Conservation (phyloP, 2,113 vertebrate species). For the Rattus norvegicus region DNA sequence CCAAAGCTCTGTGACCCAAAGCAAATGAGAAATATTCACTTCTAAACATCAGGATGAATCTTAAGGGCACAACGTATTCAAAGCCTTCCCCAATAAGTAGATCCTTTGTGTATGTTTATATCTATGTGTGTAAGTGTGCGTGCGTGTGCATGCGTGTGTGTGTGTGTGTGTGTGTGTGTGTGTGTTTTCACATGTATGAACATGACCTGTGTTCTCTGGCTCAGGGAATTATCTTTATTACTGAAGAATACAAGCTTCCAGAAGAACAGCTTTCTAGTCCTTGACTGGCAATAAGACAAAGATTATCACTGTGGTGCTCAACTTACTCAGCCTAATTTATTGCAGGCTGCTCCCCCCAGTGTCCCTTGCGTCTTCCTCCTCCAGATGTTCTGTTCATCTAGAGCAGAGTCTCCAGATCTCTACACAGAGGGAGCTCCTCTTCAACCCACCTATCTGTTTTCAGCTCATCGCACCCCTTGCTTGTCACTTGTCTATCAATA, state of each 20-base stretch:
- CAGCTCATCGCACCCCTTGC: background rate
- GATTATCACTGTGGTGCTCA: background rate
- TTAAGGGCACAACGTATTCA: background rate
- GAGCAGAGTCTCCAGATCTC: background rate
- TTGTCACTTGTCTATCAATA: background rate
- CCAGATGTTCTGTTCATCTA: background rate
- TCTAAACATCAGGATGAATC: background rate
- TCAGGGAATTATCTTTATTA: constrained; percentile 13
- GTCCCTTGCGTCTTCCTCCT: background rate
- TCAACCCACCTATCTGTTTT: background rate
- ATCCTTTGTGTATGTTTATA: background rate
- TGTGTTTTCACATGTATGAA: background rate
- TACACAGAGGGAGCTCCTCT: background rate
- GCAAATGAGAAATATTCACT: background rate
- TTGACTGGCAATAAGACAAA: background rate
- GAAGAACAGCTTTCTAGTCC: background rate
- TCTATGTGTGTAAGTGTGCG: background rate
- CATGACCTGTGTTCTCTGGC: background rate
- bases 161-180: no score
- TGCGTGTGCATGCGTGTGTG: no score
- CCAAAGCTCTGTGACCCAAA: background rate
- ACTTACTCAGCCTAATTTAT: background rate
- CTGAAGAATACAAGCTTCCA: background rate
- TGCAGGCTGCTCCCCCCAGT: background rate
- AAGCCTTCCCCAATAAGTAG: background rate